phyloP scores from a whole-genome alignment of 2,113 vertebrate species.

The Aythya baeri region DNA sequence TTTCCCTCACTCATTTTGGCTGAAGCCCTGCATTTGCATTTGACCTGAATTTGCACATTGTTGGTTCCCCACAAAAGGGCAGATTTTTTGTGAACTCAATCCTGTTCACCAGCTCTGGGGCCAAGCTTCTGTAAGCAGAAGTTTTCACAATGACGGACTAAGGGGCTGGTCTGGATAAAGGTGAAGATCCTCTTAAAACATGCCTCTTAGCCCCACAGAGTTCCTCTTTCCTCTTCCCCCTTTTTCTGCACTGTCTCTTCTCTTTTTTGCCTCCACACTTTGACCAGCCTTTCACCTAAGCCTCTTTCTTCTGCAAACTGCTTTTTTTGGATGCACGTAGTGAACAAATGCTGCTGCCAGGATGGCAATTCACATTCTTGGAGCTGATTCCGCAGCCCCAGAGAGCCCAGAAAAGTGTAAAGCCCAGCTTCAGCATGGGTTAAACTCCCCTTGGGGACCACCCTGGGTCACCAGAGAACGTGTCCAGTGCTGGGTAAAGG shows the following conservation, averaged over 20 bases:
- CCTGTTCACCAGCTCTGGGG: not conserved
- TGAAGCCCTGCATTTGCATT: conserved; percentile 57
- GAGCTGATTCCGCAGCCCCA: not conserved
- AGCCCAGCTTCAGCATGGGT: not conserved
- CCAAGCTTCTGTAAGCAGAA: conserved; percentile 35
- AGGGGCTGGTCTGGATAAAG: conserved; percentile 18
- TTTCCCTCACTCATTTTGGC: conserved; percentile 59
- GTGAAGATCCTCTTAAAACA: conserved; percentile 22
- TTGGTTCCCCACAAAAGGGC: conserved; percentile 63
- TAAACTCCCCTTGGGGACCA: not conserved
- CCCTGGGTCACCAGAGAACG: not conserved
- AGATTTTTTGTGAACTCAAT: conserved; percentile 45
- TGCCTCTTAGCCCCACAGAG: not conserved
- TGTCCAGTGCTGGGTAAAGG: not conserved
- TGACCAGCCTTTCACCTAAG: not conserved
- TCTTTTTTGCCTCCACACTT: not conserved
- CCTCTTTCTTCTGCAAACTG: not conserved
- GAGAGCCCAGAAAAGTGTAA: not conserved
- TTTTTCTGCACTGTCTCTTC: not conserved
- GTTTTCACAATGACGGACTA: not conserved
- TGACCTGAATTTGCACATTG: conserved; percentile 70
- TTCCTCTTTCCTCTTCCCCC: not conserved
- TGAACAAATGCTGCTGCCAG: not conserved
- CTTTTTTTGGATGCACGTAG: not conserved
- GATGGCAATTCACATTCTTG: not conserved